Conservation (phyloP, 2,113 vertebrate species). For the Dryoscopus gambensis region DNA sequence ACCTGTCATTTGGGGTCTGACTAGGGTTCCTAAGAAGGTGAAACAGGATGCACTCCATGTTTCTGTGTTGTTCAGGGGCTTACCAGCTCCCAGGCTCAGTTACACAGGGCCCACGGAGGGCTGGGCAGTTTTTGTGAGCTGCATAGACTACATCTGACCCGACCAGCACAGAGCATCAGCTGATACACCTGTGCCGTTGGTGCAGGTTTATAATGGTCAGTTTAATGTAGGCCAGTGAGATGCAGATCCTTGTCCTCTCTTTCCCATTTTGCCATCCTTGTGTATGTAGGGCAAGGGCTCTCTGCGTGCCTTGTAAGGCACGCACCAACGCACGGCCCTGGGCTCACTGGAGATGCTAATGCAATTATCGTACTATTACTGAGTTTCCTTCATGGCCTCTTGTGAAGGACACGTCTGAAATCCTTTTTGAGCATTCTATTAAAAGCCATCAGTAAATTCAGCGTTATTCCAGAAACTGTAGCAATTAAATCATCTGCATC, state of each 20-base stretch:
- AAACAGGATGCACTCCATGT: background rate
- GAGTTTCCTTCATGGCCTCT: conserved; percentile 48
- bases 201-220: background rate
- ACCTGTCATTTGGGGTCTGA: background rate
- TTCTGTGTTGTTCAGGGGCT: background rate
- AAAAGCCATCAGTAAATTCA: conserved; percentile 42
- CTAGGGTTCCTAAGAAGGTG: background rate
- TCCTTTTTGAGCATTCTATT: conserved; percentile 33
- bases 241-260: background rate
- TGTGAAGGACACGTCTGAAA: conserved; percentile 42
- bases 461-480: background rate
- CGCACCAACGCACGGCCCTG: background rate
- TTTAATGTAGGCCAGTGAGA: background rate
- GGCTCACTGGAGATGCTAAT: conserved; percentile 39
- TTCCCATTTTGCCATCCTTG: background rate
- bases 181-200: background rate
- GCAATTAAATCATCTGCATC: background rate
- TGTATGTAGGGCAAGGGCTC: conserved; percentile 25
- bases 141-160: background rate
- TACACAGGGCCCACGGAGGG: accelerated
- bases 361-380: conserved; percentile 20
- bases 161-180: background rate
- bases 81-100: background rate
- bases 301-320: background rate
- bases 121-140: background rate